A percentile compares a stretch with the other conserved stretches of the same genome.
Evolutionary conservation across 2,888 invertebrate genomes (phyloP).

Genomic region (Andrena haemorrhoa): DNA sequence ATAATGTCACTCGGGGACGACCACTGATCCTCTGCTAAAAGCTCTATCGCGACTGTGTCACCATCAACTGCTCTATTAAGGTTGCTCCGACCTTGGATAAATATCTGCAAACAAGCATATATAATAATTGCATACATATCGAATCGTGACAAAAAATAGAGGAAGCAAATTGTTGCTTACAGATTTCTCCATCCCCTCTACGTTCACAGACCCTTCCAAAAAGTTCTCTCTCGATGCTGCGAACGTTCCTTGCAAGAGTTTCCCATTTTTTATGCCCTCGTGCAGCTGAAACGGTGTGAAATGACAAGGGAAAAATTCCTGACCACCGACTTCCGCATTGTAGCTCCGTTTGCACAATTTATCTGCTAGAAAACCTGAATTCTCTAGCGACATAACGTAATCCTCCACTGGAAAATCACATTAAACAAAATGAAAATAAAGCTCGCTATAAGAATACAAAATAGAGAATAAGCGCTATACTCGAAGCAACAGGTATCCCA

Average conservation of each 20-base stretch:
- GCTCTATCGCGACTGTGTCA: conserved; percentile 95
- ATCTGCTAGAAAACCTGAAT: conserved; percentile 90
- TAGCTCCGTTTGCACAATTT: conserved; percentile 91
- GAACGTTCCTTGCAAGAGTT: conserved; percentile 92
- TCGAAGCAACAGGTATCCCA: conserved; percentile 90
- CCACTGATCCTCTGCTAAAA: conserved; percentile 96
- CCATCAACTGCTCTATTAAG: conserved; percentile 98
- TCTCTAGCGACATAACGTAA: conserved; percentile 91
- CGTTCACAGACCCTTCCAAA: conserved; percentile 94
- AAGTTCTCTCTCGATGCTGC: conserved; percentile 97
- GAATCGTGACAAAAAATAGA: conserved; percentile 19
- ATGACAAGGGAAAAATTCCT: conserved; percentile 93
- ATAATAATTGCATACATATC: conserved; percentile 40
- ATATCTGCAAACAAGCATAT: conserved; percentile 86
- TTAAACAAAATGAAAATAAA: background rate
- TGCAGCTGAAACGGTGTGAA: conserved; percentile 92
- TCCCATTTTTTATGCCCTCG: conserved; percentile 91
- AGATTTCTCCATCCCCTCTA: conserved; percentile 92
- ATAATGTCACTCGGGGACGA: conserved; percentile 94
- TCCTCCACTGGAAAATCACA: conserved; percentile 87
- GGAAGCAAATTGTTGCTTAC: conserved; percentile 86
- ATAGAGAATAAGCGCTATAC: conserved; percentile 84
- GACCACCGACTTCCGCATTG: conserved; percentile 86
- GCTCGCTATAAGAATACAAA: background rate
- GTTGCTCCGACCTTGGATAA: conserved; percentile 93